Conservation (phyloP, 2,888 invertebrate species). For the Seira musarum region DNA sequence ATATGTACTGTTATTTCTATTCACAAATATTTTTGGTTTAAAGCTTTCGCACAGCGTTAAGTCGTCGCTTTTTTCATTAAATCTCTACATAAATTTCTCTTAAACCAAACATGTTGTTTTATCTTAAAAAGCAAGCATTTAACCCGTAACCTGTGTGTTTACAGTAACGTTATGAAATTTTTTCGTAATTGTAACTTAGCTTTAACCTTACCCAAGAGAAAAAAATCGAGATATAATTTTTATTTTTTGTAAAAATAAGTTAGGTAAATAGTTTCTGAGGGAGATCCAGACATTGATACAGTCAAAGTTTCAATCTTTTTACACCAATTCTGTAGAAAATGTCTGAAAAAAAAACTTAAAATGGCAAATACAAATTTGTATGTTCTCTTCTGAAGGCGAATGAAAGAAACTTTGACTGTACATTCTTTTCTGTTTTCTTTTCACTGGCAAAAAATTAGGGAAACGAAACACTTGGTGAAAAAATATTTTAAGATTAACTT, state of each 20-base stretch:
- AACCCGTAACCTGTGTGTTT: constrained; percentile 5
- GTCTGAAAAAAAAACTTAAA: too few species aligned
- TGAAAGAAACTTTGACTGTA: too few species aligned
- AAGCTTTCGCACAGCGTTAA: constrained; percentile 54
- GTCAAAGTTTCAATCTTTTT: too few species aligned
- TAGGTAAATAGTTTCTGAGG: not conserved
- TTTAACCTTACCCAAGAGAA: not conserved
- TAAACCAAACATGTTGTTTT: constrained; percentile 3
- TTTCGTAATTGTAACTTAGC: not conserved
- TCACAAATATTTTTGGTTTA: constrained; percentile 48
- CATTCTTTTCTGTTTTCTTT: not conserved
- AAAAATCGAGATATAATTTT: constrained; percentile 1
- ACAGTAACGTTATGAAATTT: too few species aligned
- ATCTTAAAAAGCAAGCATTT: not conserved
- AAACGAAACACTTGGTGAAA: not conserved
- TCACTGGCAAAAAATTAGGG: not conserved
- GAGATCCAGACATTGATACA: not conserved
- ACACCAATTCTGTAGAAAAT: too few species aligned
- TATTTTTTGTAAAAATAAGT: constrained; percentile 7
- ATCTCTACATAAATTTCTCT: too few species aligned
- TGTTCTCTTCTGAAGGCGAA: too few species aligned
- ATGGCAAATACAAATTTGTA: too few species aligned
- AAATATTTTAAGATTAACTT: not conserved
- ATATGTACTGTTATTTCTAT: too few species aligned
- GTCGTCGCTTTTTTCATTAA: constrained; percentile 8